A percentile compares a stretch with the other conserved stretches of the same genome.
These are phyloP conservation scores for Drosophila tripunctata DNA, from an alignment of 2,888 invertebrate genomes.

Conservation along the genomic window DNA sequence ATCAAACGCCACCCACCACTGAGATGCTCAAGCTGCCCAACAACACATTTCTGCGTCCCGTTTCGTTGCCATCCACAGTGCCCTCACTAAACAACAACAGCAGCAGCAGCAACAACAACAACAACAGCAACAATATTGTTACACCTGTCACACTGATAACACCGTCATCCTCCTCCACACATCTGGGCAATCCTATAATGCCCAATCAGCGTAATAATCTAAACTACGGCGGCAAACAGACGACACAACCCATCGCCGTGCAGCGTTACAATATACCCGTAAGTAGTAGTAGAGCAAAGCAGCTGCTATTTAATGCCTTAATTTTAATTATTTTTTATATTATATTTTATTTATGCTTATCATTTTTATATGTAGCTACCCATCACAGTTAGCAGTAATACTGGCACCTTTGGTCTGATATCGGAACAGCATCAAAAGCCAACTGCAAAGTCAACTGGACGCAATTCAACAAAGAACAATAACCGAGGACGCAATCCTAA, in stretches of 20 bases:
- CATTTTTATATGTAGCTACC: too few relatives aligned
- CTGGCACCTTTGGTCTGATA: slow-evolving; percentile 46
- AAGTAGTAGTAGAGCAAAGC: too few relatives aligned
- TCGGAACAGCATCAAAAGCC: slow-evolving; percentile 61
- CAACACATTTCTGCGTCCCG: slow-evolving; percentile 80
- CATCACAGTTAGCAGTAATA: slow-evolving; percentile 65
- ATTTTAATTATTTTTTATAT: too few relatives aligned
- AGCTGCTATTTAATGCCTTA: too few relatives aligned
- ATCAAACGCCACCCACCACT: slow-evolving; percentile 48
- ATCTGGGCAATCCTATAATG: slow-evolving; percentile 36
- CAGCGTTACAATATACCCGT: slow-evolving; percentile 82
- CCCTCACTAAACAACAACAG: slow-evolving; percentile 30
- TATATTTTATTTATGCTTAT: too few relatives aligned
- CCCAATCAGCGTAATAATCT: slow-evolving; percentile 43
- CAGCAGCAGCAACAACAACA: slow-evolving; percentile 37
- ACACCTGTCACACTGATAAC: slow-evolving; percentile 42
- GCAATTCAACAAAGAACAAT: slow-evolving; percentile 33
- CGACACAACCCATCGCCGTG: slow-evolving; percentile 61
- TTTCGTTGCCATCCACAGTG: slow-evolving; percentile 50
- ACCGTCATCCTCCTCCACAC: slow-evolving; percentile 38
- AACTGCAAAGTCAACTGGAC: slow-evolving; percentile 51
- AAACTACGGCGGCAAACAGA: slow-evolving; percentile 36
- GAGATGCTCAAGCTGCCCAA: slow-evolving; percentile 80
- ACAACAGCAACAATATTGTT: slow-evolving; percentile 27
- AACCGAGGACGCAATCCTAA: slow-evolving; percentile 33